A percentile compares a stretch with the other conserved stretches of the same genome.
These are phyloP conservation scores for Yponomeuta sedellus DNA, from an alignment of 2,888 invertebrate species.

Conservation along the genomic window DNA sequence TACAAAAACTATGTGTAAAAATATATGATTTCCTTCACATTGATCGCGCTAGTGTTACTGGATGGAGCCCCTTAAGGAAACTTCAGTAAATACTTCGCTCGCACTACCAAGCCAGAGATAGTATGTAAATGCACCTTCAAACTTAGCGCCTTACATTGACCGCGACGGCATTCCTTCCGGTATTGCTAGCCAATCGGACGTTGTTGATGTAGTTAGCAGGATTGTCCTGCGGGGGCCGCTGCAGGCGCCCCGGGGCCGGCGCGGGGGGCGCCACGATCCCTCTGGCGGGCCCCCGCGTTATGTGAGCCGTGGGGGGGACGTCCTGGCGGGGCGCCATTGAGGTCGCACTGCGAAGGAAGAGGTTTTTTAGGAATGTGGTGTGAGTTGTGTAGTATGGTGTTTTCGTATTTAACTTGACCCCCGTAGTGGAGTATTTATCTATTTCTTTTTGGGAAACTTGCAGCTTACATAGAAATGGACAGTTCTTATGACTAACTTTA, in stretches of 20 bases:
- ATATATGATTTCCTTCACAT: no score
- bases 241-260: constrained; percentile 57
- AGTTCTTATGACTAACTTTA: no score
- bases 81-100: no score
- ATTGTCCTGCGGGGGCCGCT: constrained; percentile 65
- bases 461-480: no score
- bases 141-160: neutral
- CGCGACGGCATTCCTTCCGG: neutral
- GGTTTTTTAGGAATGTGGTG: neutral
- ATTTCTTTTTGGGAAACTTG: no score
- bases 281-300: constrained; percentile 2
- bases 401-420: neutral
- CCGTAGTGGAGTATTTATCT: no score
- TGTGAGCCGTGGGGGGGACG: constrained; percentile 41
- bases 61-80: no score
- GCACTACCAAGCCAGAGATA: no score
- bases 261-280: constrained; percentile 45
- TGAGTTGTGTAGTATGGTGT: neutral
- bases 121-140: neutral
- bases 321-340: constrained; percentile 66
- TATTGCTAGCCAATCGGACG: constrained; percentile 15
- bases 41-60: no score
- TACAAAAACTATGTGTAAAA: no score
- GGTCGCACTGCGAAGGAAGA: neutral
- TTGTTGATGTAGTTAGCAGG: constrained; percentile 52